Percentiles rank a stretch among this genome's conserved stretches.
These are phyloP conservation scores for Leptatherina wallacei DNA, from an alignment of 2,797 vertebrate species.

Conservation along the genomic window DNA sequence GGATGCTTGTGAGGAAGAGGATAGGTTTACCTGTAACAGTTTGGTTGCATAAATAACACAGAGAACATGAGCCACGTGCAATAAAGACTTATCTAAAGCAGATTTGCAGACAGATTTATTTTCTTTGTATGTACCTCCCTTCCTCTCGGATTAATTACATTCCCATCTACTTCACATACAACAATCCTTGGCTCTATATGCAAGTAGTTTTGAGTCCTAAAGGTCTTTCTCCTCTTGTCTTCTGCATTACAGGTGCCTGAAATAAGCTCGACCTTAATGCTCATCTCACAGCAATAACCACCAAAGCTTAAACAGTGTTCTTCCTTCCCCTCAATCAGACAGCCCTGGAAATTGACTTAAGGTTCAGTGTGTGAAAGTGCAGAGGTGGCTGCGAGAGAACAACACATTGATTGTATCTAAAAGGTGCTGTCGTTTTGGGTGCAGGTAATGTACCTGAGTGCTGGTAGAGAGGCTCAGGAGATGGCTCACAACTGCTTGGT, in stretches of 20 bases:
- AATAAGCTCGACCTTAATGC: slow-evolving; percentile 32
- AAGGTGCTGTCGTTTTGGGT: slow-evolving; percentile 44
- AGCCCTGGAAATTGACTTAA: slow-evolving; percentile 50
- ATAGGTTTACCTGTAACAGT: background rate
- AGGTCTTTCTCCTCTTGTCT: background rate
- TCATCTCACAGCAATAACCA: slow-evolving; percentile 22
- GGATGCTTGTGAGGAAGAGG: too few relatives aligned
- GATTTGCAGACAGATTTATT: slow-evolving; percentile 3
- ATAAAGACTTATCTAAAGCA: background rate
- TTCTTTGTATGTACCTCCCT: slow-evolving; percentile 6
- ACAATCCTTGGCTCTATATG: background rate
- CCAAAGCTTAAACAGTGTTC: slow-evolving; percentile 30
- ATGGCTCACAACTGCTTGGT: slow-evolving; percentile 52
- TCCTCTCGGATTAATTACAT: slow-evolving; percentile 5
- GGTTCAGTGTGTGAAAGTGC: slow-evolving; percentile 49
- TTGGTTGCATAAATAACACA: slow-evolving; percentile 22
- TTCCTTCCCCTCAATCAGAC: slow-evolving; percentile 23
- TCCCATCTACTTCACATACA: background rate
- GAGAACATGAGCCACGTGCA: slow-evolving; percentile 4
- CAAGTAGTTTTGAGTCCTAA: background rate
- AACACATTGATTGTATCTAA: slow-evolving; percentile 49
- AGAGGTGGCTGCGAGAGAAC: slow-evolving; percentile 46
- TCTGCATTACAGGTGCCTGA: background rate
- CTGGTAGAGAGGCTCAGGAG: slow-evolving; percentile 32
- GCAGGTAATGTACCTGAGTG: slow-evolving; percentile 53